phyloP scores from a whole-genome alignment of 2,113 vertebrate genomes.

The zebrafish (Danio rerio) region GRCz12tu NC_133199.1:36278501-36279000 shows the following conservation, averaged over 20 bases:
- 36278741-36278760: not conserved
- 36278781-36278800: not conserved
- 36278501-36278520: too few relatives aligned
- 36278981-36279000: slow-evolving; percentile 33
- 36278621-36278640: not conserved
- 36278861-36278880: slow-evolving; percentile 20
- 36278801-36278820: not conserved
- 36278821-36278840: not conserved
- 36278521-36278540: too few relatives aligned
- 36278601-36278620: too few relatives aligned
- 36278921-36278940: slow-evolving; percentile 60
- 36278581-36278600: too few relatives aligned
- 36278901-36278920: slow-evolving; percentile 54
- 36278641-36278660: not conserved
- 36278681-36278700: slow-evolving; percentile 19
- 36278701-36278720: slow-evolving; percentile 6
- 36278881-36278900: slow-evolving; percentile 23
- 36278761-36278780: slow-evolving; percentile 25
- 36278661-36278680: slow-evolving; percentile 10
- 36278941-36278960: slow-evolving; percentile 52
- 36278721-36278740: not conserved
- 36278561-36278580: too few relatives aligned
- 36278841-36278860: not conserved
- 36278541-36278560: too few relatives aligned
- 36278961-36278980: slow-evolving; percentile 32